Conservation (phyloP, 2,888 invertebrate genomes). For the Prosopocoilus inquinatus region DNA sequence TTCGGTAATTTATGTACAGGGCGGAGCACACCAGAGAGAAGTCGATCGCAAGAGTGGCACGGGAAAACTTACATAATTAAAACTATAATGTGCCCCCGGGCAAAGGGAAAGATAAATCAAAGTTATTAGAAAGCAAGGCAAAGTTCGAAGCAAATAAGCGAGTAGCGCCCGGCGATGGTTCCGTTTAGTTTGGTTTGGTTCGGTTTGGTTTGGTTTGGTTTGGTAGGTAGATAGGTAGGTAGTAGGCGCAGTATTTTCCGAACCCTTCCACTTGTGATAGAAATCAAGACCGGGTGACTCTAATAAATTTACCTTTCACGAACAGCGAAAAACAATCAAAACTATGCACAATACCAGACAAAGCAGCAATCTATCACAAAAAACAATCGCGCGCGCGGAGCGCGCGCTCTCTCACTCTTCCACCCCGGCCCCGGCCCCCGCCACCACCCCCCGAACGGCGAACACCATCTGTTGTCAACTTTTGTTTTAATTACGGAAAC, state of each 20-base stretch:
- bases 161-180: neutral
- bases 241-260: neutral
- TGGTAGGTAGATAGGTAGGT: neutral
- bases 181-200: too few relatives aligned
- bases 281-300: conserved; percentile 44
- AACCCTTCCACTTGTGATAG: conserved; percentile 33
- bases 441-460: conserved; percentile 1
- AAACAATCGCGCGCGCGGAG: conserved; percentile 40
- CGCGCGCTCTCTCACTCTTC: neutral
- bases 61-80: too few relatives aligned
- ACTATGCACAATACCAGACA: conserved; percentile 49
- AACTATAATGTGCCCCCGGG: too few relatives aligned
- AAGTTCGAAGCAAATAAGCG: conserved; percentile 20
- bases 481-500: conserved; percentile 50
- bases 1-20: too few relatives aligned
- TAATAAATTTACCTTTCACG: conserved; percentile 49
- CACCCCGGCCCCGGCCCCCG: neutral
- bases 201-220: too few relatives aligned
- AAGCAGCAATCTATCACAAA: conserved; percentile 49
- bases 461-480: conserved; percentile 48
- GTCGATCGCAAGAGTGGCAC: too few relatives aligned
- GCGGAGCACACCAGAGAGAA: too few relatives aligned
- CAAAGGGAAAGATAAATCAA: conserved; percentile 15
- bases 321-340: conserved; percentile 48
- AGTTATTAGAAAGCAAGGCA: conserved; percentile 19